Percentiles rank a stretch among this genome's conserved stretches.
These are phyloP conservation scores for Monoplex corrugatus DNA, from an alignment of 2,888 invertebrate genomes.

Conservation along the genomic window DNA sequence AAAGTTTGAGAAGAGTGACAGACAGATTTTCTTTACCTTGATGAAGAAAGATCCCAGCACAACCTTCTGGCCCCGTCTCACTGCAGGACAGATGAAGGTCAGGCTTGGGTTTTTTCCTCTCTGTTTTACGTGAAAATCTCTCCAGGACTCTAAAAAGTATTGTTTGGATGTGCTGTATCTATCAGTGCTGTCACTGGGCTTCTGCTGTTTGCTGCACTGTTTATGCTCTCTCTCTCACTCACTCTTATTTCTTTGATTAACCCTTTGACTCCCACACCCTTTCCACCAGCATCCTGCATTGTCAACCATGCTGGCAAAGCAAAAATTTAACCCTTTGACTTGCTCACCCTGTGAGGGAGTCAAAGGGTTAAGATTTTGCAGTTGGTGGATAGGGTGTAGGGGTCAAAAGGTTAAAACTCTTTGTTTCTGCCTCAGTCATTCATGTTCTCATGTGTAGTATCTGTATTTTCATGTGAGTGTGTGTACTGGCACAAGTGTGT, in stretches of 20 bases:
- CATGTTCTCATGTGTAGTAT: no score
- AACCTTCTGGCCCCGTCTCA: slow-evolving; percentile 93
- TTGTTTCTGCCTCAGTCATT: no score
- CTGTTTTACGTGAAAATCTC: no score
- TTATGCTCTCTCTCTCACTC: not conserved
- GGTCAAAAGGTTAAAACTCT: no score
- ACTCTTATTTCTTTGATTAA: not conserved
- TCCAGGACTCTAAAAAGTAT: not conserved
- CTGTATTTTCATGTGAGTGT: no score
- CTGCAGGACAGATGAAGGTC: slow-evolving; percentile 92
- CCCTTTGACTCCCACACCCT: not conserved
- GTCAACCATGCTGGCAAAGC: no score
- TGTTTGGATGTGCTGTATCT: not conserved
- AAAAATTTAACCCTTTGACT: no score
- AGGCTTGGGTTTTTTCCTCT: slow-evolving; percentile 68
- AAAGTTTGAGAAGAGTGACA: not conserved
- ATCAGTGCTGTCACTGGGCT: not conserved
- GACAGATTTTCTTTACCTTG: slow-evolving; percentile 83
- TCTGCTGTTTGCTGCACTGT: not conserved
- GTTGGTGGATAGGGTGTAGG: no score
- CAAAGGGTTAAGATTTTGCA: no score
- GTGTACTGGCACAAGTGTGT: no score
- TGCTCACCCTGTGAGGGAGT: no score
- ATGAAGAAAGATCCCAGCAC: slow-evolving; percentile 86
- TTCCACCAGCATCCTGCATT: not conserved